These are phyloP conservation scores for Agonum fuliginosum DNA, from an alignment of 2,888 invertebrate species.

Conservation along the genomic window DNA sequence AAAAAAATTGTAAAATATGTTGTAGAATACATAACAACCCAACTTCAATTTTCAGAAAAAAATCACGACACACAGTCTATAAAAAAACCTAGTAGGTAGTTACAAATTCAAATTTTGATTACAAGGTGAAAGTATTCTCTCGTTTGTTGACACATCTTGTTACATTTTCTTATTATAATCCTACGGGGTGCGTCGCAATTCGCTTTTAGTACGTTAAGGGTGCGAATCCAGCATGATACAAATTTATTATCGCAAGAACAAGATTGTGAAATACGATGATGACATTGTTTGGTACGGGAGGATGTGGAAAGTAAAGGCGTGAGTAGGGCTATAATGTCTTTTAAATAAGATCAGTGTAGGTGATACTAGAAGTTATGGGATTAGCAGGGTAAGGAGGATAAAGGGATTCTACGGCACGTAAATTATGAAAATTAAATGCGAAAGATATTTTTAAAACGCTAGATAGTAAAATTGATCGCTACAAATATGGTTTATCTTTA, in stretches of 20 bases:
- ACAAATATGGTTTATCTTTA: too few species aligned
- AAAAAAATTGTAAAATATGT: conserved; percentile 42
- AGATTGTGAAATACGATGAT: conserved; percentile 44
- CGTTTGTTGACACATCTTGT: too few species aligned
- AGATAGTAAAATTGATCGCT: too few species aligned
- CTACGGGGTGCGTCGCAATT: conserved; percentile 28
- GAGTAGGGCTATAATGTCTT: conserved; percentile 13
- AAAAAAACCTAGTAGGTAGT: conserved; percentile 37
- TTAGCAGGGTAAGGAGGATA: conserved; percentile 6
- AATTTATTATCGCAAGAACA: conserved; percentile 39
- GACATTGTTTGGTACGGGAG: conserved; percentile 6
- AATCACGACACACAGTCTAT: background rate
- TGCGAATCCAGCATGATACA: conserved; percentile 36
- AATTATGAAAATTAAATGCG: conserved; percentile 11
- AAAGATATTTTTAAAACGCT: too few species aligned
- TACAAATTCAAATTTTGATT: conserved; percentile 54
- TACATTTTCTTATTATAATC: conserved; percentile 6
- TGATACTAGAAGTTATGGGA: conserved; percentile 31
- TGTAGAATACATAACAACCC: background rate
- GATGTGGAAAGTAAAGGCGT: too few species aligned
- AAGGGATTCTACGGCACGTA: background rate
- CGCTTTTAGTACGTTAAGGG: conserved; percentile 21
- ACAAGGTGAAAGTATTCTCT: too few species aligned
- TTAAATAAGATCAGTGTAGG: conserved; percentile 17
- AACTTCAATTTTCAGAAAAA: conserved; percentile 6